These are phyloP conservation scores for Sinosuthora webbiana DNA, from an alignment of 2,113 vertebrate genomes.

Conservation along the genomic window DNA sequence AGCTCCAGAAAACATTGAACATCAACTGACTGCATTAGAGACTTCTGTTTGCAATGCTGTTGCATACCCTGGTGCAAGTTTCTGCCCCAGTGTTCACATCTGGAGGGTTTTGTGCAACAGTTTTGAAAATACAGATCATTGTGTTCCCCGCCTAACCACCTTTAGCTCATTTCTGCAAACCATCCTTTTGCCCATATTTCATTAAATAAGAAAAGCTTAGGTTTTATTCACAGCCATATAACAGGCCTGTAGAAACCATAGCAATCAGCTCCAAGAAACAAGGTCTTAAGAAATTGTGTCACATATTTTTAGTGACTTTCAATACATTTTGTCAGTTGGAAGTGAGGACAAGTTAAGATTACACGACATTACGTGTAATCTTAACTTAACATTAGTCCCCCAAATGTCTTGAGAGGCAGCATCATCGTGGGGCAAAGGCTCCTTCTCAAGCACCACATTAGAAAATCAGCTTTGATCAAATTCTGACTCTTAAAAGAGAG, in stretches of 20 bases:
- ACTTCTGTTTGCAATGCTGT: neutral
- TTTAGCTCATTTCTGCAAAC: neutral
- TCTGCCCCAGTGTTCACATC: neutral
- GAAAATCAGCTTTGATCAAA: neutral
- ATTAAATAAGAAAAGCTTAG: neutral
- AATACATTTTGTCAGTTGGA: neutral
- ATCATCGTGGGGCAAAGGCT: neutral
- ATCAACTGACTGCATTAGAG: neutral
- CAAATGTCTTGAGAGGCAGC: no score
- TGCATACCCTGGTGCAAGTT: neutral
- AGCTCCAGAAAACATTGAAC: neutral
- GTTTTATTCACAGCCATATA: neutral
- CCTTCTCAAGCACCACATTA: neutral
- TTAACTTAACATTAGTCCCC: no score
- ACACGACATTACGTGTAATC: no score
- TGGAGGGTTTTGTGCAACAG: neutral
- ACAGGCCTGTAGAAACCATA: neutral
- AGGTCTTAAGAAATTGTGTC: neutral
- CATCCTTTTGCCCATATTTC: neutral
- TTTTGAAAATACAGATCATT: neutral
- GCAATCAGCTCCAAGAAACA: neutral
- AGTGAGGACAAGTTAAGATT: constrained; percentile 12
- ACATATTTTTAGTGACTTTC: constrained; percentile 3
- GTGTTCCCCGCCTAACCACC: neutral
- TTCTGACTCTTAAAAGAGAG: neutral